Base-by-base conservation (phyloP, 1,140 invertebrate genomes). In the Watersipora subatra region DNA sequence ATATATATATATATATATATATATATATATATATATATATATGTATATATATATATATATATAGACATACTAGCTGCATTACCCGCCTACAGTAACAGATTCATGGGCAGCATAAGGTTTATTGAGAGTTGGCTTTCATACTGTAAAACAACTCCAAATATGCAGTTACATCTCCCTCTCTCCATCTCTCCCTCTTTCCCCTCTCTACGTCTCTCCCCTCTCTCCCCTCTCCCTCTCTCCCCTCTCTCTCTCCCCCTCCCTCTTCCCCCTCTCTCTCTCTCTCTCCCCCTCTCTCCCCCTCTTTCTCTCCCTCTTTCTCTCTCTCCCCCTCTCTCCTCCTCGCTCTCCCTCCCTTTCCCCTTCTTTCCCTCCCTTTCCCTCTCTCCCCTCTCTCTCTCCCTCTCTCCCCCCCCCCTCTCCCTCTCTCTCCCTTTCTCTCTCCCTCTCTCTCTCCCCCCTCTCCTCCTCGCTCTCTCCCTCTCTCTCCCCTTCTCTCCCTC, bases 11-110 rank as follows among this genome's bases (percentile, higher is more conserved):
- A 27, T 66, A 17, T 66, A 25, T 66, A 28, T 61, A 20, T 62
- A n/a, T 66, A 46, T 59, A n/a, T 28, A 22, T 63, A 19, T 66
- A 61, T 62, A 58, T 66, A 25, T 63, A 34, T 66, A 59, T 64
- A 34, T 46, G 17, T 55, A 27, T 2, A 28, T 57, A 17, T 67
- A 63, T 61, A 12, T 26, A 17, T 15, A 20, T n/a, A n/a, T n/a
- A n/a, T n/a, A n/a, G n/a, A n/a, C n/a, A n/a, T n/a, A n/a, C n/a
- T n/a, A n/a, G n/a, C n/a, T n/a, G n/a, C n/a, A n/a, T n/a, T n/a
- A n/a, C n/a, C n/a, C n/a, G n/a, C n/a, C n/a, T n/a, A n/a, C n/a
- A n/a, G n/a, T n/a, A n/a, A n/a, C n/a, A n/a, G n/a, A n/a, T n/a
- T n/a, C n/a, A n/a, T n/a, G n/a, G n/a, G n/a, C n/a, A n/a, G n/a